phyloP scores from a whole-genome alignment of 2,113 vertebrate species.

The Mus pahari region DNA sequence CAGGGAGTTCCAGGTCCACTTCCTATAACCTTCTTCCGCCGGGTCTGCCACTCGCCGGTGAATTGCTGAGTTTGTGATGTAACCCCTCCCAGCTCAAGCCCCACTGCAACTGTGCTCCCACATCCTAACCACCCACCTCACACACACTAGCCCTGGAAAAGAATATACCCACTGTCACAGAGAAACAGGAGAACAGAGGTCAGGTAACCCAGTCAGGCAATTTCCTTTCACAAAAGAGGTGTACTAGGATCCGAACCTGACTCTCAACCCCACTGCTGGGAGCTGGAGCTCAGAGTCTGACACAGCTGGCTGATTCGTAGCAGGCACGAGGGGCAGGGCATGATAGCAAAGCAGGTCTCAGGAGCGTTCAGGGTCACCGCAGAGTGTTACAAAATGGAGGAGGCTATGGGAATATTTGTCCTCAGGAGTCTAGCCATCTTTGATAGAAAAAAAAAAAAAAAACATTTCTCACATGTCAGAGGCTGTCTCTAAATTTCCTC shows the following conservation, averaged over 20 bases:
- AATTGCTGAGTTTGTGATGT: fast-evolving
- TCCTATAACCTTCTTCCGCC: background rate
- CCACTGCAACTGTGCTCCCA: background rate
- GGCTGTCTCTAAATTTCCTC: background rate
- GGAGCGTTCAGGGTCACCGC: background rate
- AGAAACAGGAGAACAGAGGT: background rate
- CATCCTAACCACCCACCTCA: background rate
- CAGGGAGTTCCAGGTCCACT: background rate
- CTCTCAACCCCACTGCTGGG: background rate
- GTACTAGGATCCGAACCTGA: background rate
- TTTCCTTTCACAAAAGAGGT: background rate
- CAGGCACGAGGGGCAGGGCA: background rate
- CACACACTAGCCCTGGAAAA: background rate
- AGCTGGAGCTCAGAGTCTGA: background rate
- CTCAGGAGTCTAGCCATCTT: background rate
- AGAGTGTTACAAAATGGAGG: background rate
- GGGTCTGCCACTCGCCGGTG: background rate
- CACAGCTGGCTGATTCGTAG: background rate
- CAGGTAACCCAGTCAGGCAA: background rate
- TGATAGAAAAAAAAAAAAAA: background rate
- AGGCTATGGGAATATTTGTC: background rate
- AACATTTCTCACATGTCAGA: background rate
- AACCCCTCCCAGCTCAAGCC: background rate
- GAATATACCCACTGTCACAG: background rate
- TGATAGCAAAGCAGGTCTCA: background rate